These are phyloP conservation scores for Dryoscopus gambensis DNA, from an alignment of 2,113 vertebrate species.

Conservation along the genomic window DNA sequence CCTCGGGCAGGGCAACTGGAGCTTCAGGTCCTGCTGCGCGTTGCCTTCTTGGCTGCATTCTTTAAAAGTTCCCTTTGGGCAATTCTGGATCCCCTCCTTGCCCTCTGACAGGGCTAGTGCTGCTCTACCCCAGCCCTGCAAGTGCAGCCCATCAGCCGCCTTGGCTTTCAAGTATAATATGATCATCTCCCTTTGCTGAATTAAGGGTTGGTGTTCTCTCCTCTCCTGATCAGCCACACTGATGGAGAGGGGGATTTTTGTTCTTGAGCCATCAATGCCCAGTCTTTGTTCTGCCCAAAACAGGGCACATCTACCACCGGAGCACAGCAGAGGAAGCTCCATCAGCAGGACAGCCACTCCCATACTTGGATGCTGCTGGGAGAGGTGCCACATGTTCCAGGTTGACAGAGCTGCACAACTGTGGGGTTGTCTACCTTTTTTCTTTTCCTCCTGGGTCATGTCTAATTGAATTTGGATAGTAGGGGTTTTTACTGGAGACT, in stretches of 20 bases:
- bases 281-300: not conserved
- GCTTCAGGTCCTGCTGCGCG: not conserved
- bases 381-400: rapidly evolving
- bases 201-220: not conserved
- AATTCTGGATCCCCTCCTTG: not conserved
- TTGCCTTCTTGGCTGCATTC: not conserved
- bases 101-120: not conserved
- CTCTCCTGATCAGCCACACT: not conserved
- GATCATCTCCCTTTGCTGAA: not conserved
- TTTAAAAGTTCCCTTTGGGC: not conserved
- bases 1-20: not conserved
- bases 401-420: not conserved
- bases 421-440: not conserved
- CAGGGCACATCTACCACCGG: not conserved
- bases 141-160: not conserved
- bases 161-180: not conserved
- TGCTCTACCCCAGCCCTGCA: not conserved
- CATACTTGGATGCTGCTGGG: not conserved
- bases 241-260: not conserved
- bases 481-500: not conserved
- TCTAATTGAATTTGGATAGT: not conserved
- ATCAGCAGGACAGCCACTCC: not conserved
- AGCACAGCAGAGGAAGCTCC: not conserved
- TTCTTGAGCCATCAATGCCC: rapidly evolving
- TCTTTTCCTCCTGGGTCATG: not conserved